Evolutionary conservation across 2,888 invertebrate species (phyloP).

Genomic region (Drosophila algonquin): DNA sequence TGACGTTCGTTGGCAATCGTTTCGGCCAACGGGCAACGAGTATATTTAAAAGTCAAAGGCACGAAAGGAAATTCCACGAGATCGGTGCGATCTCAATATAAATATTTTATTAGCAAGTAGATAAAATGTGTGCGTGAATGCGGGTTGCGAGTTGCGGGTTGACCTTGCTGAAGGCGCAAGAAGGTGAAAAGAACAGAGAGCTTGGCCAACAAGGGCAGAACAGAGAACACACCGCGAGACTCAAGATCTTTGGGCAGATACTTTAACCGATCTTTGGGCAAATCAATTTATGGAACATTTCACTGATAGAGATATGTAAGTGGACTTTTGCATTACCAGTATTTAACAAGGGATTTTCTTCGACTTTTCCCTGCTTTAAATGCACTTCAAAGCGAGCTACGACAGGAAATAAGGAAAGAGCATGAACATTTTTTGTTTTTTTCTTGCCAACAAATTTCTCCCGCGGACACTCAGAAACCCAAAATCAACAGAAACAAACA

Average conservation of each 20-base stretch:
- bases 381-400: background rate
- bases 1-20: conserved; percentile 54
- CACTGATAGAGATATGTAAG: too few species aligned
- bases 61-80: conserved; percentile 65
- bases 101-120: conserved; percentile 72
- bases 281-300: conserved; percentile 48
- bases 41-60: conserved; percentile 74
- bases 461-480: background rate
- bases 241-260: conserved; percentile 28
- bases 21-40: conserved; percentile 27
- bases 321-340: background rate
- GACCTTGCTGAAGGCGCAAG: conserved; percentile 65
- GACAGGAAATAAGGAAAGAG: background rate
- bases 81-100: conserved; percentile 51
- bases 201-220: conserved; percentile 25
- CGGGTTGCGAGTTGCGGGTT: conserved; percentile 42
- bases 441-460: background rate
- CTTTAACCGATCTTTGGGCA: conserved; percentile 23
- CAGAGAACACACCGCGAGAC: conserved; percentile 4
- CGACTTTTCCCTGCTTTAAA: background rate
- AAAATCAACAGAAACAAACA: conserved; percentile 31
- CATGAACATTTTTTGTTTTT: background rate
- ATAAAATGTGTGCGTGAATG: conserved; percentile 55
- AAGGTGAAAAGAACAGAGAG: conserved; percentile 61
- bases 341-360: background rate